Percentiles rank a stretch among this genome's conserved stretches.
Evolutionary conservation across 2,113 vertebrate genomes (phyloP).

Genomic region (Neotoma lepida): DNA sequence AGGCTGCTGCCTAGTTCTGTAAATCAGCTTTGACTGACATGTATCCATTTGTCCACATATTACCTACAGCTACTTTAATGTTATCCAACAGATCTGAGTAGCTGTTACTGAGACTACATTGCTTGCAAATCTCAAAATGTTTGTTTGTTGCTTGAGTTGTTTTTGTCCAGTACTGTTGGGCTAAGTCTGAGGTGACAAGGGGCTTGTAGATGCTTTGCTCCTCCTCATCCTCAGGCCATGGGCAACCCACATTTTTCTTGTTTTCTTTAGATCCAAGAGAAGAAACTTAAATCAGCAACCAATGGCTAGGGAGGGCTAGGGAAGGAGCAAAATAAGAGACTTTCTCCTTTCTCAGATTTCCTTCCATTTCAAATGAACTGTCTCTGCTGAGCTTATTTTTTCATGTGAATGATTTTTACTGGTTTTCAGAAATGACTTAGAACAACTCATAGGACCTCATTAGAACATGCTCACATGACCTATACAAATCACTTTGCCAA

Average conservation of each 20-base stretch:
- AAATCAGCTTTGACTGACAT: constrained; percentile 40
- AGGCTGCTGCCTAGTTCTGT: background rate
- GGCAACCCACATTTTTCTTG: background rate
- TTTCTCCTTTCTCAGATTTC: background rate
- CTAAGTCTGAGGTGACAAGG: background rate
- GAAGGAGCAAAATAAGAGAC: background rate
- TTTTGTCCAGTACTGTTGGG: background rate
- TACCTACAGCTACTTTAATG: background rate
- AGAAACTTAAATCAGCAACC: background rate
- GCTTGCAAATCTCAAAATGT: background rate
- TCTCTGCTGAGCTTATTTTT: constrained; percentile 27
- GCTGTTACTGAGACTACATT: background rate
- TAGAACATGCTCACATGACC: constrained; percentile 39
- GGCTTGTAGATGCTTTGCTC: background rate
- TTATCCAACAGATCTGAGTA: background rate
- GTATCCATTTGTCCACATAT: background rate
- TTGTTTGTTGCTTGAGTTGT: background rate
- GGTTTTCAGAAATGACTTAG: constrained; percentile 51
- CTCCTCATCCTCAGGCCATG: background rate
- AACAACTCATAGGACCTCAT: constrained; percentile 41
- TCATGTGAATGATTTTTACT: constrained; percentile 30
- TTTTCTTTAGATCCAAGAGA: background rate
- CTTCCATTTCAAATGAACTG: constrained; percentile 39
- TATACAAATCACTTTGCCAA: constrained; percentile 59
- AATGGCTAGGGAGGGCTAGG: background rate